Evolutionary conservation across 2,797 vertebrate species (phyloP).

Genomic region (Macropus fuliginosus): DNA sequence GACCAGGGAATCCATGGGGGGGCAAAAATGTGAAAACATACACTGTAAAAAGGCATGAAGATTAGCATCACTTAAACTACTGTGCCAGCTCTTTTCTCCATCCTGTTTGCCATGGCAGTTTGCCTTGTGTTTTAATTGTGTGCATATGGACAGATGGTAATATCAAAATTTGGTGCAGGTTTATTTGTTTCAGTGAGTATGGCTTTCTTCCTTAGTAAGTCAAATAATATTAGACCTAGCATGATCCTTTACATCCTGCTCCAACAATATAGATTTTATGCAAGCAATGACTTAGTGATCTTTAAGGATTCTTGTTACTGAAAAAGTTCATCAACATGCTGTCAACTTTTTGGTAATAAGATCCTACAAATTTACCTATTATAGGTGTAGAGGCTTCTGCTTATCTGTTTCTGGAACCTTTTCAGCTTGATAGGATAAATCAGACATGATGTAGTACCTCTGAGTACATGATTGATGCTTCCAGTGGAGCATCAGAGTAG

Average conservation of each 20-base stretch:
- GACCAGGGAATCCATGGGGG: background rate
- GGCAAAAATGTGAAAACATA: background rate
- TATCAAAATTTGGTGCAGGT: background rate
- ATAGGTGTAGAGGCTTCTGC: background rate
- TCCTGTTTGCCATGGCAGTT: background rate
- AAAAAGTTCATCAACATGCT: background rate
- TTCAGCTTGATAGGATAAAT: background rate
- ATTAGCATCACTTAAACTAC: background rate
- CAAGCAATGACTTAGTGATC: background rate
- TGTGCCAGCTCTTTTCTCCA: background rate
- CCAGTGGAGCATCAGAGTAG: background rate
- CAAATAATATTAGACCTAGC: background rate
- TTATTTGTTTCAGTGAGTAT: background rate
- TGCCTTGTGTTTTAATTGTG: conserved; percentile 1
- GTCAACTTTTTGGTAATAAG: background rate
- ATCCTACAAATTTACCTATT: background rate
- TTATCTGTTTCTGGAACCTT: background rate
- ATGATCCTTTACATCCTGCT: background rate
- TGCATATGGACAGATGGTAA: background rate
- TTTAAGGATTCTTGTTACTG: background rate
- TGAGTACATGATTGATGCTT: background rate
- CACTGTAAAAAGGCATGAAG: conserved; percentile 15
- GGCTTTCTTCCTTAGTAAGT: background rate
- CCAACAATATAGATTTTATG: background rate
- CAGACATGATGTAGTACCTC: background rate